phyloP scores from a whole-genome alignment of 2,888 invertebrate genomes.

The Leucania comma region DNA sequence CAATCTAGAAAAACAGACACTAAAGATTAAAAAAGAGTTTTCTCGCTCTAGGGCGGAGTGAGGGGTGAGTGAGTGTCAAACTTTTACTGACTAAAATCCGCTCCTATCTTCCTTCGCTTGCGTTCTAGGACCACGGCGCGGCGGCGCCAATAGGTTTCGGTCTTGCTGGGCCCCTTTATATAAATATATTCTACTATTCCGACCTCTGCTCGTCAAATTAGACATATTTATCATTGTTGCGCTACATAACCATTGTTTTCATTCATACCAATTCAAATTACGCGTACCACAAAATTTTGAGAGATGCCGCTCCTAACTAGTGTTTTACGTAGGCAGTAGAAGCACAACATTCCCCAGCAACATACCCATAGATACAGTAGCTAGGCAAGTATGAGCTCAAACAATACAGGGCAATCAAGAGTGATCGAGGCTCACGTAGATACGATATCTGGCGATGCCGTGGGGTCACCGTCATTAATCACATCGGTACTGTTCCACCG shows the following conservation, averaged over 20 bases:
- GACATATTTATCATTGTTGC: too few relatives aligned
- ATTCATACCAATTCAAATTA: constrained; percentile 6
- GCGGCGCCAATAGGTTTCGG: too few relatives aligned
- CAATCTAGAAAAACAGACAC: too few relatives aligned
- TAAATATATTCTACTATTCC: too few relatives aligned
- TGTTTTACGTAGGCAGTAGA: neutral
- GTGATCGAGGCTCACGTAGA: constrained; percentile 66
- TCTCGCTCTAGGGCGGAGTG: too few relatives aligned
- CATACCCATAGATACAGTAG: constrained; percentile 37
- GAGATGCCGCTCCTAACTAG: neutral
- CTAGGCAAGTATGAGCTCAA: constrained; percentile 40
- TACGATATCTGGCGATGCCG: constrained; percentile 70
- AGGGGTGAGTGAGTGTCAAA: too few relatives aligned
- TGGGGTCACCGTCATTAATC: constrained; percentile 77
- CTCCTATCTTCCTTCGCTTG: too few relatives aligned
- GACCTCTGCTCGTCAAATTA: too few relatives aligned
- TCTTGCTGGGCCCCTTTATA: too few relatives aligned
- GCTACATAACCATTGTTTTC: neutral
- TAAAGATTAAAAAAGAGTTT: too few relatives aligned
- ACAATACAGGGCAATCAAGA: constrained; percentile 72
- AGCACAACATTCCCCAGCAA: neutral
- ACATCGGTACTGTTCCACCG: constrained; percentile 70
- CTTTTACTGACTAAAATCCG: too few relatives aligned
- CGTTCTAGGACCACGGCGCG: too few relatives aligned
- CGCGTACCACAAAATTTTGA: neutral